Base-by-base conservation (phyloP, 2,797 vertebrate genomes). In the Myotis daubentonii region DNA sequence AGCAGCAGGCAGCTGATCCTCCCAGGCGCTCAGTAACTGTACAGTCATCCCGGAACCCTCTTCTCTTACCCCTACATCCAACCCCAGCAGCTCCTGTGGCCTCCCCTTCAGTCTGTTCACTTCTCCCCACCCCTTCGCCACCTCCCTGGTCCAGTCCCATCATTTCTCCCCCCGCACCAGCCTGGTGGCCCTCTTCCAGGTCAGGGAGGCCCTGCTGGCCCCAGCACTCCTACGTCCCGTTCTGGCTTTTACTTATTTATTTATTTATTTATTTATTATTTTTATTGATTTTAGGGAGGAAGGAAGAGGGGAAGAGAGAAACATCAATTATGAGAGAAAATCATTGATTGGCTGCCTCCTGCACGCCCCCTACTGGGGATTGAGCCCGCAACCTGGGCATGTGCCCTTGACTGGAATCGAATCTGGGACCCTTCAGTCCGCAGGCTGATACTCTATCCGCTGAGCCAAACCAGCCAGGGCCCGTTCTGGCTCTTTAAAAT, bases 11-110 rank as follows among this genome's bases (percentile, higher is more conserved):
- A 71, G 53, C 74, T 1, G 7, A 41, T 25, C 68, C 53, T 25
- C 60, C 33, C 22, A 11, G 10, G 28, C 0, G 3, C 62, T 68
- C 33, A n/a, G n/a, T 51, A 60, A 9, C 16, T 23, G 1, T 0
- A 7, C 9, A 49, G 57, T 33, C 7, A 38, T 15, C 17, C 36
- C 8, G 16, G 66, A 19, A 7, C 23, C 55, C 53, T 22, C 33
- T 55, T 0, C 15, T 16, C 57, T 53, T 57, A 5, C 10, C 17
- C 7, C 9, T 17, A 17, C 12, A 25, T 12, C 47, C 65, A 62
- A 28, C 17, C 36, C 22, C 5, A 23, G 57, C n/a, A 12, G 30
- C 15, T 13, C 36, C 68, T 23, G 7, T 0, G 0, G n/a, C 55
- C n/a, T 28, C 41, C 25, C 74, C 38, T n/a, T 0, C 19, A 5